A percentile compares a stretch with the other conserved stretches of the same genome.
phyloP scores from a whole-genome alignment of 2,888 invertebrate species.

The Monoplex corrugatus region DNA sequence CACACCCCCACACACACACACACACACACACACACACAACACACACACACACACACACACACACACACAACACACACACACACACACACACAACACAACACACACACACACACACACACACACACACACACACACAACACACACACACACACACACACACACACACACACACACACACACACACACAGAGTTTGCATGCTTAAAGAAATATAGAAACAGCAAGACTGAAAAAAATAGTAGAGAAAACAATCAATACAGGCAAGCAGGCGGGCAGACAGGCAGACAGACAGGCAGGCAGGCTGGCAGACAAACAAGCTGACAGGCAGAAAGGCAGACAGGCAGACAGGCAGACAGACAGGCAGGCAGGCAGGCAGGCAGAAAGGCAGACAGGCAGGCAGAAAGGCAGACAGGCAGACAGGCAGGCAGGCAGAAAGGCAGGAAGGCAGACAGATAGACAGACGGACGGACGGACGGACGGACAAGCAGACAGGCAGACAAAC shows the following conservation, averaged over 20 bases:
- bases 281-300: not conserved
- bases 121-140: not conserved
- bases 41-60: not conserved
- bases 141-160: not conserved
- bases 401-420: not conserved
- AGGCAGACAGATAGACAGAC: too few species aligned
- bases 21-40: slow-evolving; percentile 7
- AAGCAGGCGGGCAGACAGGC: not conserved
- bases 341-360: not conserved
- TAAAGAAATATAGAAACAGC: too few species aligned
- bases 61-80: not conserved
- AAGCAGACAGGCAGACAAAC: too few species aligned
- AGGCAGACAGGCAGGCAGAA: not conserved
- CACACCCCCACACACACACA: not conserved
- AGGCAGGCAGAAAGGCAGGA: not conserved
- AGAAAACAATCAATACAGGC: too few species aligned
- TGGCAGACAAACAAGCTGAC: not conserved
- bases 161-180: not conserved
- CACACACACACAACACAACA: not conserved
- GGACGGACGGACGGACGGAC: too few species aligned
- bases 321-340: not conserved
- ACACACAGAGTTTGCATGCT: too few species aligned
- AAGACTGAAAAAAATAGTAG: too few species aligned
- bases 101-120: not conserved
- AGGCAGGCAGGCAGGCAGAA: not conserved